Evolutionary conservation across 2,888 invertebrate genomes (phyloP).

Genomic region (Philereme transversata): DNA sequence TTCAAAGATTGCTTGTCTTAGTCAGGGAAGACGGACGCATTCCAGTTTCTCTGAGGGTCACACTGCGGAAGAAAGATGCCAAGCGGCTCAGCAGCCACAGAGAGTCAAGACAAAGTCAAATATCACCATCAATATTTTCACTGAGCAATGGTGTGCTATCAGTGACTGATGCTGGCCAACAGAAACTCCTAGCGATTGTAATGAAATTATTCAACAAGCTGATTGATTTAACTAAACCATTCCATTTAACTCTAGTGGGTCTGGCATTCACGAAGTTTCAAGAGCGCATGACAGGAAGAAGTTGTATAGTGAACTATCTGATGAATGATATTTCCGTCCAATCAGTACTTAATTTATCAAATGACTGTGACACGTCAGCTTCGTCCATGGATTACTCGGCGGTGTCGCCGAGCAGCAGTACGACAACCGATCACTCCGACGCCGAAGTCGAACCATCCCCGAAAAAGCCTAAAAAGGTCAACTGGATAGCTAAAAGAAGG

Average conservation of each 20-base stretch:
- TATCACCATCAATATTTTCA: conserved; percentile 86
- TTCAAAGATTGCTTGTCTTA: conserved; percentile 88
- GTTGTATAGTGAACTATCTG: conserved; percentile 89
- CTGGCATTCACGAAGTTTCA: conserved; percentile 92
- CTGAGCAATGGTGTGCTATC: conserved; percentile 75
- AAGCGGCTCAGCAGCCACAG: conserved; percentile 87
- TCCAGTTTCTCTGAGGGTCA: conserved; percentile 89
- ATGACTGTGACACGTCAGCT: conserved; percentile 77
- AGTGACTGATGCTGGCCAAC: conserved; percentile 81
- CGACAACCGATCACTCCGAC: conserved; percentile 85
- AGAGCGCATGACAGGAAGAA: conserved; percentile 87
- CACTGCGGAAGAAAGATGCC: conserved; percentile 88
- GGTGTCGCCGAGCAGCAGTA: conserved; percentile 76
- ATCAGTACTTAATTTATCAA: conserved; percentile 87
- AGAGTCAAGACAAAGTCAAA: conserved; percentile 90
- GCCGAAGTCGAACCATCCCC: conserved; percentile 89
- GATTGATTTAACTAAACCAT: conserved; percentile 88
- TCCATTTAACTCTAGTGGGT: conserved; percentile 92
- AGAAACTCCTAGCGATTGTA: conserved; percentile 87
- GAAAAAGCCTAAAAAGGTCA: conserved; percentile 86
- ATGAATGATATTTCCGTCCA: conserved; percentile 91
- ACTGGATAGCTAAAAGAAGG: conserved; percentile 78
- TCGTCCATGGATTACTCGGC: conserved; percentile 79
- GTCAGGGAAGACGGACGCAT: conserved; percentile 91
- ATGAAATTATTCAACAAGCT: conserved; percentile 91